phyloP scores from a whole-genome alignment of 1,140 invertebrate genomes.

The Ips typographus region DNA sequence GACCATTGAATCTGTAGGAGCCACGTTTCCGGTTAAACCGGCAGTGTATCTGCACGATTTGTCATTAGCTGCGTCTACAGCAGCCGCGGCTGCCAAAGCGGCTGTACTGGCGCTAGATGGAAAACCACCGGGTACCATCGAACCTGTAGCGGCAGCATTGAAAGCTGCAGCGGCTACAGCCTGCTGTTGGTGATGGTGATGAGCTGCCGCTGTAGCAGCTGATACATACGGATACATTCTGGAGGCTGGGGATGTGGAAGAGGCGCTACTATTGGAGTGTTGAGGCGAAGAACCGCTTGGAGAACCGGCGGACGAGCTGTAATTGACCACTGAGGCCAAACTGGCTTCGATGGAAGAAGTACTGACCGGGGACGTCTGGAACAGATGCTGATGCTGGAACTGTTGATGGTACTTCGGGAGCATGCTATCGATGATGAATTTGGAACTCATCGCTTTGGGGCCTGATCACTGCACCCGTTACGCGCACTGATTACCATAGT shows the following conservation, averaged over 20 bases:
- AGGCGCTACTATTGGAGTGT: constrained; percentile 57
- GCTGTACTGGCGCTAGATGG: constrained; percentile 55
- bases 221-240: constrained; percentile 72
- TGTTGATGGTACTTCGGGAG: constrained; percentile 89
- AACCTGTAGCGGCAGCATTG: constrained; percentile 61
- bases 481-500: constrained; percentile 50
- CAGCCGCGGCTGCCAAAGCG: constrained; percentile 63
- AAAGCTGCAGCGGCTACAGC: constrained; percentile 66
- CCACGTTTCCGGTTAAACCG: constrained; percentile 63
- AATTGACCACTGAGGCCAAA: constrained; percentile 56
- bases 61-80: constrained; percentile 63
- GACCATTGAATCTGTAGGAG: constrained; percentile 73
- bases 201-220: constrained; percentile 66
- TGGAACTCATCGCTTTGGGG: constrained; percentile 80
- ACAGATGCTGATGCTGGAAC: constrained; percentile 70
- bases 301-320: constrained; percentile 49
- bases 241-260: constrained; percentile 65
- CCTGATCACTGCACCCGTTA: constrained; percentile 45
- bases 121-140: constrained; percentile 69
- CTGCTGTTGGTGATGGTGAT: constrained; percentile 70
- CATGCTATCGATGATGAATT: constrained; percentile 97
- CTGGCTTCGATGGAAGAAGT: constrained; percentile 54
- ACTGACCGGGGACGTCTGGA: constrained; percentile 56
- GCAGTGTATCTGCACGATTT: constrained; percentile 78
- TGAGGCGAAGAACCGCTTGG: constrained; percentile 56